phyloP scores from a whole-genome alignment of 2,888 invertebrate genomes.

The Limnephilus rhombicus region DNA sequence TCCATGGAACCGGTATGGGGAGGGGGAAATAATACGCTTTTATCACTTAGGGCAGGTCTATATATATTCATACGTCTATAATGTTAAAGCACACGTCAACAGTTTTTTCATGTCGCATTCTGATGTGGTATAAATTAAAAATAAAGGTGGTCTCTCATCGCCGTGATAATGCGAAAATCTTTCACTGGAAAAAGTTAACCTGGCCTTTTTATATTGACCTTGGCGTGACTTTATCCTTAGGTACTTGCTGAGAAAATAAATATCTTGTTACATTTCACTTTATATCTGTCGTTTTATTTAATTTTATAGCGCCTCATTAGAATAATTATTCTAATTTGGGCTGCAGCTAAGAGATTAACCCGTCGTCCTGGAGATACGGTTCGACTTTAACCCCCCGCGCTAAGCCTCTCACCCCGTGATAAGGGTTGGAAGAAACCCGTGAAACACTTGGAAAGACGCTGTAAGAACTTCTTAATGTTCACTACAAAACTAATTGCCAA shows the following conservation, averaged over 20 bases:
- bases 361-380: background rate
- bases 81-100: too few species aligned
- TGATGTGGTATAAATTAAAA: too few species aligned
- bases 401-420: background rate
- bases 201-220: background rate
- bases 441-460: background rate
- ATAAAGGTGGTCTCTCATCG: background rate
- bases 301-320: background rate
- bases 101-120: too few species aligned
- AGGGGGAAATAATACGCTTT: too few species aligned
- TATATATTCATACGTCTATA: too few species aligned
- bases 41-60: too few species aligned
- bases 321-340: background rate
- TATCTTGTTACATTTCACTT: background rate
- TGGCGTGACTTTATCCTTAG: background rate
- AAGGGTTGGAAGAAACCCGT: conserved; percentile 1
- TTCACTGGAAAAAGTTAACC: background rate
- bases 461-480: conserved; percentile 30
- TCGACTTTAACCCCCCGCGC: background rate
- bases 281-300: background rate
- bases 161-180: background rate
- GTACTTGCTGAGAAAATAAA: background rate
- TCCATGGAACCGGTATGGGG: too few species aligned
- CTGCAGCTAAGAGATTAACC: conserved; percentile 1
- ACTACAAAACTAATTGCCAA: conserved; percentile 36